phyloP scores from a whole-genome alignment of 2,888 invertebrate genomes.

The Apamea anceps region DNA sequence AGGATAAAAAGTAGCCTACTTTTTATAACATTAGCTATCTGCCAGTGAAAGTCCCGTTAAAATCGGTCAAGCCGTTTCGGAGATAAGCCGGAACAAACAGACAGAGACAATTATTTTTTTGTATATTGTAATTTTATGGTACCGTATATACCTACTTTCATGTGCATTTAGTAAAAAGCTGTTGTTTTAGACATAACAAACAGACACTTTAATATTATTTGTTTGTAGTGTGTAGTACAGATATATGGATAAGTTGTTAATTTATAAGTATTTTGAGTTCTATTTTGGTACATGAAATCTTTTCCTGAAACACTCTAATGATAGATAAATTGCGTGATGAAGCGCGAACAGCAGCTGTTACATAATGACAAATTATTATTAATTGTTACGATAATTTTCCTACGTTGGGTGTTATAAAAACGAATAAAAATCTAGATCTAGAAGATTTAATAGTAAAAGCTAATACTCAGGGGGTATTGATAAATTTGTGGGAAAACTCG shows the following conservation, averaged over 20 bases:
- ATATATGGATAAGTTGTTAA: neutral
- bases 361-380: neutral
- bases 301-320: slow-evolving; percentile 7
- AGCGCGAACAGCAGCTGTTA: neutral
- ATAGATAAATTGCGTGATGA: slow-evolving; percentile 12
- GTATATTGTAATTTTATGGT: too few relatives aligned
- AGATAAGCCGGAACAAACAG: too few relatives aligned
- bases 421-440: neutral
- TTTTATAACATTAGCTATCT: too few relatives aligned
- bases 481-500: too few relatives aligned
- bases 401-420: neutral
- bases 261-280: slow-evolving; percentile 10
- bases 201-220: neutral
- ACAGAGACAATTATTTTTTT: too few relatives aligned
- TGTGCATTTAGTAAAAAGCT: too few relatives aligned
- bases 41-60: too few relatives aligned
- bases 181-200: too few relatives aligned
- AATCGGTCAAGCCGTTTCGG: too few relatives aligned
- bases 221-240: slow-evolving; percentile 5
- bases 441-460: neutral
- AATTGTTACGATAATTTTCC: neutral
- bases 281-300: neutral
- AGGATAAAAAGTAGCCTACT: too few relatives aligned
- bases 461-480: too few relatives aligned
- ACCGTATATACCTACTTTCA: too few relatives aligned